Percentiles rank a stretch among this genome's conserved stretches.
phyloP scores from a whole-genome alignment of 2,113 vertebrate genomes.

The Campylomormyrus tamandua region DNA sequence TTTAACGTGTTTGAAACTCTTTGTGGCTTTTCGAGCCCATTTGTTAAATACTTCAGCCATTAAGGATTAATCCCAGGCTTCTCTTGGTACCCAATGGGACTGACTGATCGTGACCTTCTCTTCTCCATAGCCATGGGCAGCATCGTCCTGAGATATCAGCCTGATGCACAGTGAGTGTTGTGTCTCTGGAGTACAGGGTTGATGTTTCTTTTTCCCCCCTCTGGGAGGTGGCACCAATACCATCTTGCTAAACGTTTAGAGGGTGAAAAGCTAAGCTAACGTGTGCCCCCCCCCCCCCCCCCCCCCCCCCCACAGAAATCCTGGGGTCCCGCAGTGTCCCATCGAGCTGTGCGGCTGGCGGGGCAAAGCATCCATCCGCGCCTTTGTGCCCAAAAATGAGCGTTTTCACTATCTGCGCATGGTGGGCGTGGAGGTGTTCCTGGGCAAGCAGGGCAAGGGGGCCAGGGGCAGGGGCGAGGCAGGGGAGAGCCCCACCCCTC shows the following conservation, averaged over 20 bases:
- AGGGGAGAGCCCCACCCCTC: not conserved
- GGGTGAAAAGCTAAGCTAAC: not conserved
- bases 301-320: slow-evolving; percentile 54
- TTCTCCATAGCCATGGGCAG: slow-evolving; percentile 77
- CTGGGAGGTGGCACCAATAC: not conserved
- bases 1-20: not conserved
- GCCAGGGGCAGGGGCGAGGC: not conserved
- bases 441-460: slow-evolving; percentile 70
- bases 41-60: not conserved
- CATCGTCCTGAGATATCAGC: slow-evolving; percentile 84
- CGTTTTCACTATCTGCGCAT: slow-evolving; percentile 89
- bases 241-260: not conserved
- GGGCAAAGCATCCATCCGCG: slow-evolving; percentile 88
- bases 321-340: slow-evolving; percentile 74
- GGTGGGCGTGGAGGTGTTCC: slow-evolving; percentile 86
- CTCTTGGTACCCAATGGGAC: not conserved
- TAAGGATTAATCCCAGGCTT: not conserved
- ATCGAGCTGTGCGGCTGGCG: slow-evolving; percentile 94
- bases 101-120: not conserved
- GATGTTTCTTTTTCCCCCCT: too few relatives aligned
- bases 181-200: not conserved
- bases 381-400: slow-evolving; percentile 91
- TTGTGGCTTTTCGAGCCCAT: too few relatives aligned
- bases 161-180: slow-evolving; percentile 74
- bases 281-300: not conserved